Base-by-base conservation (phyloP, 1,140 invertebrate genomes). In the Leguminivora glycinivorella region DNA sequence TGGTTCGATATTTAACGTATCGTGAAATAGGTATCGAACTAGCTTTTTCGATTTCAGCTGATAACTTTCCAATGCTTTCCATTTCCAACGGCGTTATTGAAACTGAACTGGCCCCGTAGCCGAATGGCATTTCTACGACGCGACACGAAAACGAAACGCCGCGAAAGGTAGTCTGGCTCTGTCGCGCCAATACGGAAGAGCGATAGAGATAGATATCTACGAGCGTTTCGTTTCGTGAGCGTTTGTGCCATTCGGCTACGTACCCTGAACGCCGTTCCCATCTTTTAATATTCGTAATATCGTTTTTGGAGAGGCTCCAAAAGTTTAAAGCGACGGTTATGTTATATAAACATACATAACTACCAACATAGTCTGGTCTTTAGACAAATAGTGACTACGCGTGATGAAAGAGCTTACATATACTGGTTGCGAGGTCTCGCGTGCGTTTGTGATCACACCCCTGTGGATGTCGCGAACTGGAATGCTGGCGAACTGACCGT, bases 231-330 rank as follows among this genome's bases (percentile, higher is more conserved):
- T n/a, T n/a, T n/a, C n/a, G n/a, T n/a, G n/a, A n/a, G n/a, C n/a
- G n/a, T n/a, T n/a, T n/a, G n/a, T n/a, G n/a, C n/a, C n/a, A n/a
- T n/a, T n/a, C n/a, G n/a, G n/a, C n/a, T n/a, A n/a, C n/a, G n/a
- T n/a, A n/a, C n/a, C n/a, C n/a, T n/a, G 14, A 43, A 5, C 40
- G n/a, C 40, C n/a, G 40, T 43, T 43, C 40, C 40, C 47, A 52
- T 52, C n/a, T 52, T 52, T 52, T 52, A 52, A 52, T 52, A 52
- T 52, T 52, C 47, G 47, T 52, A 52, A 52, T 52, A 52, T 52
- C 47, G 47, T 52, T 52, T 52, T 52, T 52, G 47, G 47, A 52
- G 7, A 52, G 47, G 17, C 3, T 52, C 47, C 47, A 52, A 52
- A 52, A 22, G 19, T 52, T 52, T 52, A 52, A 52, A 52, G 7